Base-by-base conservation (phyloP, 2,113 vertebrate genomes). In the Oreochromis niloticus region DNA sequence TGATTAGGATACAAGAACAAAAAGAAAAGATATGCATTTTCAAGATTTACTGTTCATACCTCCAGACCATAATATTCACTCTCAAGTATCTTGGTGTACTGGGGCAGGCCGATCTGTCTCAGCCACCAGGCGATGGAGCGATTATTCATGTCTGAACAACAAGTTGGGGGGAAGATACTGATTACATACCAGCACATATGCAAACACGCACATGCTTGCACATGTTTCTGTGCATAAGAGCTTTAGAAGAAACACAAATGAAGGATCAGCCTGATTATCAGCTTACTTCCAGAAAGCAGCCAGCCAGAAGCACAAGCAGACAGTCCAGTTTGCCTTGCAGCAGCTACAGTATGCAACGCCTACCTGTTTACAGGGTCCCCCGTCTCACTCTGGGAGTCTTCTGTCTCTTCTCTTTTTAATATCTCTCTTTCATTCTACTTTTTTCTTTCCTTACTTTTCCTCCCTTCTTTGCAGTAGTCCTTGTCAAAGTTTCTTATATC, bases 81-180 rank as follows among this genome's bases (percentile, higher is more conserved):
- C 85, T 97, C 96, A n/a, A 97, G 94, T 4, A 48, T 78, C 83
- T 94, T 95, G 84, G 89, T 96, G 92, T 97, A 96, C 91, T 97
- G 96, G 3, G 96, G 89, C 57, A 97, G 93, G 43, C 94, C 95
- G 3, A 96, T 95, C 90, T 96, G 95, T 52, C 48, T 92, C 84
- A 97, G 94, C 96, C 96, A 97, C 95, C 96, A 96, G 48, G 96
- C 93, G n/a, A 97, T 97, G 50, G 96, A 97, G 63, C 96, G 96
- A 91, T 96, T 96, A 93, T 90, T 96, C 96, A 97, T 97, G 90
- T 89, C 95, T 95, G 81, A 87, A 89, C 82, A 78, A 32, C 73
- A 90, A 63, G 81, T 30, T 3, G 32, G 82, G 57, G 78, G 59
- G 34, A n/a, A 78, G 61, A 83, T 61, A 61, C 24, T 43, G 61